Percentiles rank a stretch among this genome's conserved stretches.
Conservation (phyloP, 1,140 invertebrate genomes). For the Zaprionus taronus region DNA sequence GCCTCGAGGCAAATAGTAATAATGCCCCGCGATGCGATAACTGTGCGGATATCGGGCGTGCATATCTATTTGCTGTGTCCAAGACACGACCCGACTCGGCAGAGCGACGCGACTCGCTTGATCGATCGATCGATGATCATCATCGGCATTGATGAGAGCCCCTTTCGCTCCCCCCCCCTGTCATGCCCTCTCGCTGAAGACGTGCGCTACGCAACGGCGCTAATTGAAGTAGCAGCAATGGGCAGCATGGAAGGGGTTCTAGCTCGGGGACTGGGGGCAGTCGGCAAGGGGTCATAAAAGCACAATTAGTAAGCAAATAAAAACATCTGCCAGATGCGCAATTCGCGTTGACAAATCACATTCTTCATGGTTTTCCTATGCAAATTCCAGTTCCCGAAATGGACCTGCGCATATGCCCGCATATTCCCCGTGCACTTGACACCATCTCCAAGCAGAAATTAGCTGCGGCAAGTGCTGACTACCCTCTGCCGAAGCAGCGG, state of each 20-base stretch:
- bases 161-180: no score
- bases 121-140: conserved; percentile 58
- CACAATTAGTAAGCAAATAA: conserved; percentile 59
- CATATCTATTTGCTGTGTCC: conserved; percentile 44
- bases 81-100: conserved; percentile 24
- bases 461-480: conserved; percentile 63
- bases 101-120: conserved; percentile 35
- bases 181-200: background rate
- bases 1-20: conserved; percentile 71
- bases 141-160: conserved; percentile 10
- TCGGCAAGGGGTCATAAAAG: conserved; percentile 28
- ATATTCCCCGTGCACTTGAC: conserved; percentile 53
- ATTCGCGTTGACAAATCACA: conserved; percentile 43
- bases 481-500: background rate
- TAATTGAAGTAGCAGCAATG: conserved; percentile 2
- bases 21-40: conserved; percentile 37
- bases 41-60: conserved; percentile 11
- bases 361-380: conserved; percentile 78
- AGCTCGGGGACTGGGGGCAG: background rate
- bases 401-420: conserved; percentile 58
- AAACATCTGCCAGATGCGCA: conserved; percentile 61
- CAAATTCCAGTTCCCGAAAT: conserved; percentile 49
- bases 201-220: background rate
- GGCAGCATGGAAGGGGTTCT: conserved; percentile 4
- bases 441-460: conserved; percentile 71